A percentile compares a stretch with the other conserved stretches of the same genome.
These are phyloP conservation scores for Anguilla obscura DNA, from an alignment of 2,797 vertebrate species.

Conservation along the genomic window DNA sequence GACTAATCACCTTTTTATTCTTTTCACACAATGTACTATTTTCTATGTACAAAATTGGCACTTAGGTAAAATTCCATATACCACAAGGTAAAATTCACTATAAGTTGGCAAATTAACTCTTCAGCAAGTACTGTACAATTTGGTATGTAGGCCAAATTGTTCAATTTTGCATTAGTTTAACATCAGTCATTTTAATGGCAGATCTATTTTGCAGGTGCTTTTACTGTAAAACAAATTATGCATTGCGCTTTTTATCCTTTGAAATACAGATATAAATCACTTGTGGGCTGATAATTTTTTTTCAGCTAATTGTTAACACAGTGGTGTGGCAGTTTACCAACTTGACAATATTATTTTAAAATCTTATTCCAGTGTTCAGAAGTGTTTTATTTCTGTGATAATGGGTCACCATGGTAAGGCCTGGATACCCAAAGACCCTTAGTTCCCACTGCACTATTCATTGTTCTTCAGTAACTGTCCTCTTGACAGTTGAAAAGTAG, in stretches of 20 bases:
- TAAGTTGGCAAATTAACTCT: neutral
- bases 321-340: conserved; percentile 45
- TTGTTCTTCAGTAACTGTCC: neutral
- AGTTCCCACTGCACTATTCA: neutral
- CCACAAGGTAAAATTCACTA: no score
- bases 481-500: neutral
- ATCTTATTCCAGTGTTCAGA: conserved; percentile 35
- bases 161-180: neutral
- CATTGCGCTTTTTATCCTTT: no score
- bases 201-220: no score
- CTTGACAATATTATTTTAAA: conserved; percentile 16
- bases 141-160: neutral
- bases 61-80: neutral
- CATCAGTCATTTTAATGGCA: neutral
- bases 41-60: neutral
- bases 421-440: neutral
- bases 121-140: no score
- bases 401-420: neutral
- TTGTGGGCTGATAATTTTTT: neutral
- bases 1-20: neutral
- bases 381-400: conserved; percentile 4
- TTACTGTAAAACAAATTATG: no score
- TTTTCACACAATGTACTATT: neutral
- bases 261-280: neutral
- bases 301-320: conserved; percentile 38